These are phyloP conservation scores for Thalassaphorura encarpata DNA, from an alignment of 1,140 invertebrate genomes.

Conservation along the genomic window DNA sequence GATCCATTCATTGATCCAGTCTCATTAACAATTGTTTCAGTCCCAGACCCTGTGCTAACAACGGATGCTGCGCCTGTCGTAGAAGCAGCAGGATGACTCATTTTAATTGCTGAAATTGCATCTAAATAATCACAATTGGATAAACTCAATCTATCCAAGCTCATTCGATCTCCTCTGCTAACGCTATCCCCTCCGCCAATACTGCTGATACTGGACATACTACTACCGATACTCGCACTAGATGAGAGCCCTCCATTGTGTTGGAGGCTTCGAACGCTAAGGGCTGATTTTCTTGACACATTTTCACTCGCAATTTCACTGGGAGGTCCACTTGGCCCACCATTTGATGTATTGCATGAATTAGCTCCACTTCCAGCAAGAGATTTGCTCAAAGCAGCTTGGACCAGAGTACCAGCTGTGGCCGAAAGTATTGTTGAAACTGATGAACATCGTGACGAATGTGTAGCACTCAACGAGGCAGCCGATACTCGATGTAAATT, in stretches of 20 bases:
- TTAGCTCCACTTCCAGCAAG: not conserved
- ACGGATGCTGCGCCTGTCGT: conserved; percentile 10
- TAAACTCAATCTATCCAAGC: conserved; percentile 26
- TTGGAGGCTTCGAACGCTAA: conserved; percentile 7
- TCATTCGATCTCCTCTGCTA: conserved; percentile 21
- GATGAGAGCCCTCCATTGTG: not conserved
- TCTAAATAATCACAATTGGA: conserved; percentile 31
- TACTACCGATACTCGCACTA: conserved; percentile 28
- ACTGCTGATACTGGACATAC: conserved; percentile 26
- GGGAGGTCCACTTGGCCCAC: not conserved
- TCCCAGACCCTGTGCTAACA: conserved; percentile 23
- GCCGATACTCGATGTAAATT: conserved; percentile 29
- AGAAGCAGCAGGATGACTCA: conserved; percentile 27
- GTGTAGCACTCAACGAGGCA: conserved; percentile 4
- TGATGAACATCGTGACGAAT: conserved; percentile 31
- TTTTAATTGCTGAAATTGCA: conserved; percentile 33
- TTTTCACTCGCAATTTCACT: not conserved
- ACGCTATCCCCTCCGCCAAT: conserved; percentile 11
- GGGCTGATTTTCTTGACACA: not conserved
- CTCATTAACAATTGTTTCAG: conserved; percentile 32
- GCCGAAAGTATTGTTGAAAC: conserved; percentile 29
- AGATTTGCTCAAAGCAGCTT: conserved; percentile 25
- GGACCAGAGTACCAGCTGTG: conserved; percentile 25
- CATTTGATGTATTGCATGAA: not conserved
- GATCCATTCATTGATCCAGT: conserved; percentile 20